Base-by-base conservation (phyloP, 2,113 vertebrate species). In the Melanocharis versteri region DNA sequence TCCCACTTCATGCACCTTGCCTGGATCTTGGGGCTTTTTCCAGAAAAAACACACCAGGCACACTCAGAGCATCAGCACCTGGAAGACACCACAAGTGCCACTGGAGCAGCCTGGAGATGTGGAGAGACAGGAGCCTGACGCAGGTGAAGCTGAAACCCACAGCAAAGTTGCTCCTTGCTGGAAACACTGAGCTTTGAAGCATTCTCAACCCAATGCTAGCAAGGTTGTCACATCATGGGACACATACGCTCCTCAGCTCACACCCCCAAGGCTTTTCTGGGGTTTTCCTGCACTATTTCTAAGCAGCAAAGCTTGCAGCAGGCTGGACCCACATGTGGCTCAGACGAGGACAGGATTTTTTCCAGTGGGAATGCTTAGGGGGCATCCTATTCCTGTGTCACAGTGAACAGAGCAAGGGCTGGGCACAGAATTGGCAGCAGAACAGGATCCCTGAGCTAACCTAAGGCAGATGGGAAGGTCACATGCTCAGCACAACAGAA, bases 1-100 rank as follows among this genome's bases (percentile, higher is more conserved):
- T 54, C 61, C 53, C 54, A 53, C 21, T 28, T 28, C 0, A 4
- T 26, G 58, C 6, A 5, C 30, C 47, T 56, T 0, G 0, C 37
- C 20, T 24, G 26, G 27, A 42, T 53, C 62, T 28, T 30, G 16
- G 5, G 21, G 37, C 20, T 65, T 61, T 79, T 64, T 61, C 33
- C 40, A 2, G 0, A 20, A 18, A 35, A 58, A 66, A 75, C 13
- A 45, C 30, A n/a, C 3, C 0, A 1, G 10, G 13, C 40, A 58
- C 1, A 6, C 57, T 56, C 26, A 19, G 70, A 28, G 16, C 31
- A 44, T 7, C 30, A 24, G 44, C 24, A n/a, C 2, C 3, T 6
- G 20, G 30, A 73, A 65, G 61, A 62, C 27, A 60, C 21, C 42
- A 33, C 0, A 1, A 51, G 33, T 8, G 33, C 33, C 1, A 3